These are phyloP conservation scores for Pseudochromis fuscus DNA, from an alignment of 2,797 vertebrate genomes.

Conservation along the genomic window DNA sequence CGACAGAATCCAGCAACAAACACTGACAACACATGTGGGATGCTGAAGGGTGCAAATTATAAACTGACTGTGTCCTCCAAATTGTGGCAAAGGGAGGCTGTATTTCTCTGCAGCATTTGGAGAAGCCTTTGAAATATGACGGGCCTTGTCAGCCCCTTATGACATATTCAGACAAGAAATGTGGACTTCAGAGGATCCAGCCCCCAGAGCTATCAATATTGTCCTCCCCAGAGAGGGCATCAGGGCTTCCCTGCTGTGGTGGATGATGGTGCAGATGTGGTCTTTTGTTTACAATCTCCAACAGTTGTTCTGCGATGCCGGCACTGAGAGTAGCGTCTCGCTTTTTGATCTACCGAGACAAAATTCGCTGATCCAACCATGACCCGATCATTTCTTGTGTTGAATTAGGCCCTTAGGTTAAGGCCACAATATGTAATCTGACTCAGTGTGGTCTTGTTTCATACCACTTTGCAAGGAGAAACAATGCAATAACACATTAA, in stretches of 20 bases:
- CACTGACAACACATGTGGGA: neutral
- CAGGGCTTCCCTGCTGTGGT: constrained; percentile 5
- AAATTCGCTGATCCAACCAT: constrained; percentile 11
- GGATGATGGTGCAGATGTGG: constrained; percentile 25
- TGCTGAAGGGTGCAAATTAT: neutral
- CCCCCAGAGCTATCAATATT: constrained; percentile 8
- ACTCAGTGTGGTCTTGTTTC: neutral
- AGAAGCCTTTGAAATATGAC: constrained; percentile 28
- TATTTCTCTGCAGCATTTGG: constrained; percentile 14
- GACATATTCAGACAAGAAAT: constrained; percentile 28
- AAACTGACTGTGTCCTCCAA: constrained; percentile 17
- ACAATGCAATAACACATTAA: neutral
- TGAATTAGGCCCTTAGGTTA: neutral
- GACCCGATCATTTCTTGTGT: constrained; percentile 5
- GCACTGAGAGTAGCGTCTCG: constrained; percentile 6
- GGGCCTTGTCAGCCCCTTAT: constrained; percentile 16
- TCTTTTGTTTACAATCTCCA: constrained; percentile 24
- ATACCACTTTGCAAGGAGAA: neutral
- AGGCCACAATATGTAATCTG: neutral
- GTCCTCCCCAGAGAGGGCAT: constrained; percentile 20
- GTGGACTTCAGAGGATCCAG: constrained; percentile 22
- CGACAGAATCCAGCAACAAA: neutral
- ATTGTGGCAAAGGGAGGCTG: constrained; percentile 3
- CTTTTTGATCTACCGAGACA: constrained; percentile 27
- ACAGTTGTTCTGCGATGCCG: constrained; percentile 9